Evolutionary conservation across 2,888 invertebrate species (phyloP).

Genomic region (Dorcus hopei): DNA sequence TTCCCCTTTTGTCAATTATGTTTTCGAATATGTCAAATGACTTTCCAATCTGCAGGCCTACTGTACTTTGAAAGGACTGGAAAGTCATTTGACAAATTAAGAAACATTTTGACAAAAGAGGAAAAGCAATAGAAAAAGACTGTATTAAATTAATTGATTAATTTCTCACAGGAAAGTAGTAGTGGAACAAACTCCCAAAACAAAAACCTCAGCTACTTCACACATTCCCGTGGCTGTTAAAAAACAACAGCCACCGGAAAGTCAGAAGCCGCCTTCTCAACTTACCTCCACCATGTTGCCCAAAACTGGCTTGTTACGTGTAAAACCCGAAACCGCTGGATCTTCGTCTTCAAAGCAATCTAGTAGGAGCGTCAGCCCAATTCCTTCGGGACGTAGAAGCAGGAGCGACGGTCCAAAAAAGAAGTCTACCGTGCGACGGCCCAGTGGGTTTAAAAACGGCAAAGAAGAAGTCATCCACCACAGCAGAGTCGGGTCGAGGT

Average conservation of each 20-base stretch:
- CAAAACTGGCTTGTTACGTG: neutral
- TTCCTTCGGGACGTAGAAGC: constrained; percentile 16
- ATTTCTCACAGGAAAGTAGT: neutral
- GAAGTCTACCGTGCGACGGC: constrained; percentile 2
- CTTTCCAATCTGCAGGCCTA: no score
- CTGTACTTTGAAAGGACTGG: no score
- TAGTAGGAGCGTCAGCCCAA: constrained; percentile 15
- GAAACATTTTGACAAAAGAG: no score
- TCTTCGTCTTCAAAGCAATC: constrained; percentile 11
- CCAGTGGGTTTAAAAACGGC: neutral
- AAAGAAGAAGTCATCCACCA: constrained; percentile 10
- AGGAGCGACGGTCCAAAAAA: constrained; percentile 18
- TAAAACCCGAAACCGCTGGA: neutral
- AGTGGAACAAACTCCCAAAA: constrained; percentile 1
- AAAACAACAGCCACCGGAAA: constrained; percentile 7
- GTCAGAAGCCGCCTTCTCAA: neutral
- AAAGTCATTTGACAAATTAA: no score
- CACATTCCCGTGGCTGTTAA: constrained; percentile 13
- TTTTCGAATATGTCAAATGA: no score
- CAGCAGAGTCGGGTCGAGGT: constrained; percentile 31
- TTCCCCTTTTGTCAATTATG: no score
- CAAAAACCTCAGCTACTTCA: constrained; percentile 1
- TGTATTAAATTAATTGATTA: neutral
- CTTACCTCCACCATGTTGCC: neutral
- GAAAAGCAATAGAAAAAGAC: no score